phyloP scores from a whole-genome alignment of 1,140 invertebrate species.

The Magallana gigas region DNA sequence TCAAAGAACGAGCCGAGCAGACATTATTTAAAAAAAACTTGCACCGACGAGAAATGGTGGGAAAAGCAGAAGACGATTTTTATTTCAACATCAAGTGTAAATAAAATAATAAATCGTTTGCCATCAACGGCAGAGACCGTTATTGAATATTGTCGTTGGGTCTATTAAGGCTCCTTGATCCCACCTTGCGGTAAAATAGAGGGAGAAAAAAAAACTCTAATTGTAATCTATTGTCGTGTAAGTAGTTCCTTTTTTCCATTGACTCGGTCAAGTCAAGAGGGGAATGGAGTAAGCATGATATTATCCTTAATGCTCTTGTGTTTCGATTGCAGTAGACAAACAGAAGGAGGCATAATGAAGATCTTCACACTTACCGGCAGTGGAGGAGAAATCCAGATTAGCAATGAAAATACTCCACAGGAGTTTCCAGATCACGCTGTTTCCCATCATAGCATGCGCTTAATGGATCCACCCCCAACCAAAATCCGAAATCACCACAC shows the following conservation, averaged over 20 bases:
- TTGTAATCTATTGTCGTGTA: conserved; percentile 18
- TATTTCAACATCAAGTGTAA: too few species aligned
- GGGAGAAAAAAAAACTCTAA: not conserved
- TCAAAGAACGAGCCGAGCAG: too few species aligned
- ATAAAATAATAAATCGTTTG: too few species aligned
- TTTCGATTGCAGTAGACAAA: conserved; percentile 13
- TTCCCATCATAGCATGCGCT: not conserved
- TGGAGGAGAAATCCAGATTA: conserved; percentile 28
- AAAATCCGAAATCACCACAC: not conserved
- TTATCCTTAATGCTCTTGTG: conserved; percentile 13
- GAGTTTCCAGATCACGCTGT: not conserved
- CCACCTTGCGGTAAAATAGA: not conserved
- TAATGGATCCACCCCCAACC: conserved; percentile 6
- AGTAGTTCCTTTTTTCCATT: not conserved
- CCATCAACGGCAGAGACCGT: not conserved
- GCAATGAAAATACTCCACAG: conserved; percentile 32
- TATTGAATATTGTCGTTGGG: not conserved
- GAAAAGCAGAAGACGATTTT: too few species aligned
- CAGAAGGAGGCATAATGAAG: not conserved
- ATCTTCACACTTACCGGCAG: conserved; percentile 16
- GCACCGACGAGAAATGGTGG: too few species aligned
- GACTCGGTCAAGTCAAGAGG: conserved; percentile 10
- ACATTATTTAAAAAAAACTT: too few species aligned
- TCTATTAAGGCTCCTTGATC: conserved; percentile 9
- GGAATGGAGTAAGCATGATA: not conserved